A percentile compares a stretch with the other conserved stretches of the same genome.
These are phyloP conservation scores for Galaxias olidus DNA, from an alignment of 2,797 vertebrate genomes.

Conservation along the genomic window DNA sequence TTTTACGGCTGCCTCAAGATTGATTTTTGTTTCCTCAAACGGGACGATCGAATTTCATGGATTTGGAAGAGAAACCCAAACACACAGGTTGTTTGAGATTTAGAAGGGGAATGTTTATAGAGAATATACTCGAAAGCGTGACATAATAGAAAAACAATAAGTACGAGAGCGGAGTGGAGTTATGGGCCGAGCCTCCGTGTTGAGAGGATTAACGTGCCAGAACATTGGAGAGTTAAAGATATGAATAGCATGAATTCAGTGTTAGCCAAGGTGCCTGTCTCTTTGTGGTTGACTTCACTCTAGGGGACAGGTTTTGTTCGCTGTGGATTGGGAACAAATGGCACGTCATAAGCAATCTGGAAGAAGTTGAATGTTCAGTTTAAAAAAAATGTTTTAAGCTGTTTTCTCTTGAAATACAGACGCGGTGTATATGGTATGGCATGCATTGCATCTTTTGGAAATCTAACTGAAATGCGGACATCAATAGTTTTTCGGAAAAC, in stretches of 20 bases:
- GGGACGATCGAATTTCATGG: constrained; percentile 51
- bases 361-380: too few relatives aligned
- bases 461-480: constrained; percentile 6
- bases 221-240: background rate
- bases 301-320: too few relatives aligned
- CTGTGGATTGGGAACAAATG: too few relatives aligned
- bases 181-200: too few relatives aligned
- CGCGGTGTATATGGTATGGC: too few relatives aligned
- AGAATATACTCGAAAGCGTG: constrained; percentile 22
- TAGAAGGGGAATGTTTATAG: constrained; percentile 38
- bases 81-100: constrained; percentile 23
- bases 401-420: too few relatives aligned
- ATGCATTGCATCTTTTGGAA: background rate
- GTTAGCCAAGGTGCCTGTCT: too few relatives aligned
- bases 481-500: background rate
- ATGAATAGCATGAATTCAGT: background rate
- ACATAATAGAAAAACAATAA: constrained; percentile 24
- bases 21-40: constrained; percentile 42
- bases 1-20: constrained; percentile 63
- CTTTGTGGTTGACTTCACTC: too few relatives aligned
- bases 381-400: too few relatives aligned
- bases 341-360: too few relatives aligned
- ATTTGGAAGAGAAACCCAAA: constrained; percentile 33
- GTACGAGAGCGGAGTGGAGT: background rate
- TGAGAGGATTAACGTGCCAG: too few relatives aligned